Conservation (phyloP, 2,888 invertebrate genomes). For the Eupithecia inturbata region DNA sequence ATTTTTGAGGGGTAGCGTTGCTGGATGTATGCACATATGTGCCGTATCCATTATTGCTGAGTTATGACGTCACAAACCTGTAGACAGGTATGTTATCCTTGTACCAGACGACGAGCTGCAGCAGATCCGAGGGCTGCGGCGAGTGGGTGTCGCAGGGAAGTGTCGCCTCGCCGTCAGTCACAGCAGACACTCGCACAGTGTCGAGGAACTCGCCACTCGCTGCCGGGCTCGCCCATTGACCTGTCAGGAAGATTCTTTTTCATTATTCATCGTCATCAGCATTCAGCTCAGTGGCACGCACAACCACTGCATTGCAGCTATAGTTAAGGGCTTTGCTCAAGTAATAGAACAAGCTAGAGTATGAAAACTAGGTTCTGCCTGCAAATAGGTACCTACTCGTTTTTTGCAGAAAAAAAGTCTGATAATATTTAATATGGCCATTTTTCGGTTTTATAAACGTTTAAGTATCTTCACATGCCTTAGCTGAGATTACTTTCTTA, state of each 20-base stretch:
- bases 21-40: no score
- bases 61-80: conserved; percentile 83
- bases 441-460: neutral
- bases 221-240: conserved; percentile 63
- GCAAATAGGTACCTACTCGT: no score
- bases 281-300: neutral
- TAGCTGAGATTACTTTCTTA: no score
- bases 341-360: neutral
- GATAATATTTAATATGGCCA: neutral
- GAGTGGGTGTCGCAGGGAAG: conserved; percentile 94
- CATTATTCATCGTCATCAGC: neutral
- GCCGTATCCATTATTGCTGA: neutral
- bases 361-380: no score
- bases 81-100: conserved; percentile 95
- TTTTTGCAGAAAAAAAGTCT: no score
- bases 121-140: conserved; percentile 89
- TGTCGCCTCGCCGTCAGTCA: conserved; percentile 91
- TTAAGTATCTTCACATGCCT: neutral
- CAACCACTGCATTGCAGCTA: neutral
- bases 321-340: neutral
- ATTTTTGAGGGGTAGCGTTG: no score
- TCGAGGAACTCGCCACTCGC: conserved; percentile 81
- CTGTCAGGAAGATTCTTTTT: conserved; percentile 51
- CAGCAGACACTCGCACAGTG: conserved; percentile 86
- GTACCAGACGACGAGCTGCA: conserved; percentile 95